These are phyloP conservation scores for Troides helena DNA, from an alignment of 2,888 invertebrate species.

Conservation along the genomic window DNA sequence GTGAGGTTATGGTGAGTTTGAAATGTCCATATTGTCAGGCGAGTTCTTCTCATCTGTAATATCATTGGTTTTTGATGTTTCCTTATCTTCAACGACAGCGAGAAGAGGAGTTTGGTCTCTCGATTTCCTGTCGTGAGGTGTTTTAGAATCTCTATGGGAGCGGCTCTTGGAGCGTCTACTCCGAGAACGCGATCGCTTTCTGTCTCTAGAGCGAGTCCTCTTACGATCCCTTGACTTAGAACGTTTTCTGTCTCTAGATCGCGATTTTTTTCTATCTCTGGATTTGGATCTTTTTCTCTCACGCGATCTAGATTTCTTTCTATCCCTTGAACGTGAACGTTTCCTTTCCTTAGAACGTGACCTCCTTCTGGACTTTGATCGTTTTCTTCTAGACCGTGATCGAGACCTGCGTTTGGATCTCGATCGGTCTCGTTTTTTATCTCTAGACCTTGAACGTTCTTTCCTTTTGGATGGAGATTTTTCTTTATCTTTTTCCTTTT, in stretches of 20 bases:
- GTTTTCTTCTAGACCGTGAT: slow-evolving; percentile 75
- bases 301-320: slow-evolving; percentile 80
- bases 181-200: slow-evolving; percentile 67
- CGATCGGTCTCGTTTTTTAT: slow-evolving; percentile 72
- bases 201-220: slow-evolving; percentile 66
- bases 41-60: slow-evolving; percentile 80
- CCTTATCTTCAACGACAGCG: slow-evolving; percentile 55
- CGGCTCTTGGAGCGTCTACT: slow-evolving; percentile 69
- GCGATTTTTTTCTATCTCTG: slow-evolving; percentile 70
- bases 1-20: slow-evolving; percentile 83
- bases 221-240: slow-evolving; percentile 73
- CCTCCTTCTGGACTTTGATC: slow-evolving; percentile 67
- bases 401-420: slow-evolving; percentile 82
- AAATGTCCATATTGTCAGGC: slow-evolving; percentile 89
- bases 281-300: slow-evolving; percentile 80
- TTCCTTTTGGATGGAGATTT: slow-evolving; percentile 66
- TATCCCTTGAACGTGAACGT: slow-evolving; percentile 71
- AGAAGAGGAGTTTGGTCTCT: slow-evolving; percentile 63
- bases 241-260: slow-evolving; percentile 72
- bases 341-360: slow-evolving; percentile 71
- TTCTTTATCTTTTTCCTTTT: slow-evolving; percentile 50
- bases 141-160: slow-evolving; percentile 66
- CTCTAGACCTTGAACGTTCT: slow-evolving; percentile 70
- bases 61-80: slow-evolving; percentile 52
- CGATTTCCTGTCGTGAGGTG: slow-evolving; percentile 62